These are phyloP conservation scores for Macrotus californicus DNA, from an alignment of 2,113 vertebrate genomes.

Conservation along the genomic window DNA sequence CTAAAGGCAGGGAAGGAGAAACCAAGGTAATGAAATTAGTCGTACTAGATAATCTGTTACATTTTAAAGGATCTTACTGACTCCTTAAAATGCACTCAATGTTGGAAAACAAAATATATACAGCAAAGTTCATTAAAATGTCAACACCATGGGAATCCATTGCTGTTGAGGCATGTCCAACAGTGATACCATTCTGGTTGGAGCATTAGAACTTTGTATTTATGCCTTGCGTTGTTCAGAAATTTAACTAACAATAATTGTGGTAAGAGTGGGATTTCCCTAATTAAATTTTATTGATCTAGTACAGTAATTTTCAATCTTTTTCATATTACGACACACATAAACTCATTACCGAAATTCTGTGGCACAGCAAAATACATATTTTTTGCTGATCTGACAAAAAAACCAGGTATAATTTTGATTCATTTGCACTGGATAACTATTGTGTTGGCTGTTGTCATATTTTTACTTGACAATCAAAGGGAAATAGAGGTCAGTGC, in stretches of 20 bases:
- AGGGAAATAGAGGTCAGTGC: background rate
- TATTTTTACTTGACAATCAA: background rate
- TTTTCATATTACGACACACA: background rate
- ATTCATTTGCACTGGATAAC: background rate
- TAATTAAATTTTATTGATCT: background rate
- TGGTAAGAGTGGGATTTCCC: background rate
- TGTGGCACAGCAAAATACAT: background rate
- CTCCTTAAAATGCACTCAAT: background rate
- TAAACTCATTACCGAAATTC: background rate
- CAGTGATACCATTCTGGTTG: background rate
- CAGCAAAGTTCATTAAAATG: background rate
- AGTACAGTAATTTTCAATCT: background rate
- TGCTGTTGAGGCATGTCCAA: background rate
- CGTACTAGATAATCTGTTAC: background rate
- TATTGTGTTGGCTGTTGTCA: background rate
- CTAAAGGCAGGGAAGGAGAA: background rate
- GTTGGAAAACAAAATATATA: slow-evolving; percentile 1
- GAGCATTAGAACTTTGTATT: background rate
- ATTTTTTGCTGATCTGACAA: background rate
- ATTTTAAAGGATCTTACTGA: background rate
- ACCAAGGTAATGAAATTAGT: background rate
- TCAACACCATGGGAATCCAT: background rate
- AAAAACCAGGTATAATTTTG: background rate
- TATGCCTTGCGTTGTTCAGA: background rate
- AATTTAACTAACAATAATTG: background rate